phyloP scores from a whole-genome alignment of 2,888 invertebrate species.

The Caenorhabditis zanzibari region DNA sequence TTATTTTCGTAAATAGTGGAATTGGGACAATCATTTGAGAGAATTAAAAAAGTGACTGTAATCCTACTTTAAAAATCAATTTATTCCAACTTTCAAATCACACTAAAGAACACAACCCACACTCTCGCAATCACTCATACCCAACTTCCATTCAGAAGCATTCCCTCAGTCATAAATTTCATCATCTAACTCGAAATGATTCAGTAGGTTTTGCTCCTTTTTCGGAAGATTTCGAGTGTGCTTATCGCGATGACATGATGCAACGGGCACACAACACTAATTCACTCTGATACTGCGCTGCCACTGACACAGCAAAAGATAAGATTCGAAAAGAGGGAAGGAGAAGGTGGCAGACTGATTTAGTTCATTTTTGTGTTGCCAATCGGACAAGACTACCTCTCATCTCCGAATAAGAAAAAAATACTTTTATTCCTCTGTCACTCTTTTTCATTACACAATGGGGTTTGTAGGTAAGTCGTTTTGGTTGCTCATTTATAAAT shows the following conservation, averaged over 20 bases:
- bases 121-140: background rate
- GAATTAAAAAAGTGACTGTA: too few relatives aligned
- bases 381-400: background rate
- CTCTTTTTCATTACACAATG: constrained; percentile 5
- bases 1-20: too few relatives aligned
- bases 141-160: constrained; percentile 5
- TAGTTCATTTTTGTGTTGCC: constrained; percentile 7
- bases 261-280: constrained; percentile 57
- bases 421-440: too few relatives aligned
- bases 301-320: constrained; percentile 32
- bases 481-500: too few relatives aligned
- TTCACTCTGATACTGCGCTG: constrained; percentile 41
- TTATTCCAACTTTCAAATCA: background rate
- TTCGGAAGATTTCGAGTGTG: constrained; percentile 31
- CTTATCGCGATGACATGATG: constrained; percentile 59
- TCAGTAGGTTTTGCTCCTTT: background rate
- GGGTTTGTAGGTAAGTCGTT: constrained; percentile 26
- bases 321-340: background rate
- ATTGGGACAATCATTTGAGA: too few relatives aligned
- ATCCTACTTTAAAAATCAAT: background rate
- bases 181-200: constrained; percentile 44
- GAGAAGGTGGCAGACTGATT: constrained; percentile 18
- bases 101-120: constrained; percentile 14
- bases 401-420: background rate
- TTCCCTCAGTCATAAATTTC: constrained; percentile 46